Conservation (phyloP, 2,797 vertebrate genomes). For the Chiroxiphia lanceolata region DNA sequence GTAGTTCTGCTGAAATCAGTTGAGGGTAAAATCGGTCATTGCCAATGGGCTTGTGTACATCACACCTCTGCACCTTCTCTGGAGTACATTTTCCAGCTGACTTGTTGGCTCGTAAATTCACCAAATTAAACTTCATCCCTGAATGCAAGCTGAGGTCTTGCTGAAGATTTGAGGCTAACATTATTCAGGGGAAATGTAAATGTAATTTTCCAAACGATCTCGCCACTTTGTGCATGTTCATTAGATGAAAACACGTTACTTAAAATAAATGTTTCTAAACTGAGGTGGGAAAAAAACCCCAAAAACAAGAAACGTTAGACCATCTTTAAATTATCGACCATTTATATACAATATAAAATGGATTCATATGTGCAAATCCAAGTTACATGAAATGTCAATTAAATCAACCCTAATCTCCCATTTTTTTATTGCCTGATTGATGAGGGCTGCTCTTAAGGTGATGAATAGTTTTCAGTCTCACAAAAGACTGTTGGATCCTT, state of each 20-base stretch:
- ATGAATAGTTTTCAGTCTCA: conserved; percentile 76
- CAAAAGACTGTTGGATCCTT: conserved; percentile 71
- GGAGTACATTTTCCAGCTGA: conserved; percentile 43
- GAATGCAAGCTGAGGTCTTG: not conserved
- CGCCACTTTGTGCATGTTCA: conserved; percentile 32
- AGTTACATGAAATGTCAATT: conserved; percentile 74
- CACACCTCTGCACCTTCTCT: conserved; percentile 49
- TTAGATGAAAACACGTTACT: conserved; percentile 40
- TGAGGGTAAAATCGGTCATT: conserved; percentile 23
- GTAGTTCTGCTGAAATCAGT: conserved; percentile 30
- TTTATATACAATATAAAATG: conserved; percentile 65
- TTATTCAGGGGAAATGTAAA: conserved; percentile 37
- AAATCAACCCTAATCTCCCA: conserved; percentile 76
- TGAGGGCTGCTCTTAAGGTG: conserved; percentile 78
- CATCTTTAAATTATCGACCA: conserved; percentile 68
- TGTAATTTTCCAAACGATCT: conserved; percentile 45
- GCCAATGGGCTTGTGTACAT: conserved; percentile 19
- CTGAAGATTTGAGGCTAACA: conserved; percentile 23
- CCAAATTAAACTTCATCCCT: conserved; percentile 30
- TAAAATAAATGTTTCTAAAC: conserved; percentile 66
- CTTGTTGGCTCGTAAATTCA: conserved; percentile 43
- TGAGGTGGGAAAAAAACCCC: not conserved
- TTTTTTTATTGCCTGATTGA: conserved; percentile 79
- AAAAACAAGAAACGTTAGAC: conserved; percentile 61
- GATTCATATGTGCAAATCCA: conserved; percentile 71